Evolutionary conservation across 2,113 vertebrate genomes (phyloP).

Genomic region (Phyllopteryx taeniolatus): DNA sequence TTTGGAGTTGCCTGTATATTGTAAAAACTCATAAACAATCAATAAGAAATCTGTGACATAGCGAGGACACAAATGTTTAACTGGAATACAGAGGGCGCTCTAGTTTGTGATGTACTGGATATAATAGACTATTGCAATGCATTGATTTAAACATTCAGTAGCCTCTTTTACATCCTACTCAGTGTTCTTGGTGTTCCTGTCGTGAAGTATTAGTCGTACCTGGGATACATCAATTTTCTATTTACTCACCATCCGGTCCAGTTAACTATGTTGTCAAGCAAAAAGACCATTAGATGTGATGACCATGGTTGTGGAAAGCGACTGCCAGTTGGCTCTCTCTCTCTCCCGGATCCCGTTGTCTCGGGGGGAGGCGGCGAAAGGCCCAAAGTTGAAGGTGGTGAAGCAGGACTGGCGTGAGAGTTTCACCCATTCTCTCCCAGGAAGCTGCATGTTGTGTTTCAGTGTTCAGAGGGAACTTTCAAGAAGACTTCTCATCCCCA

Average conservation of each 20-base stretch:
- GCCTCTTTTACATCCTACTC: not conserved
- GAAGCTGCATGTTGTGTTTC: not conserved
- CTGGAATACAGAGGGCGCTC: no score
- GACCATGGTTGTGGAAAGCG: not conserved
- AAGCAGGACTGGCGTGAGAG: not conserved
- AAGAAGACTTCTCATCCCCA: constrained; percentile 8
- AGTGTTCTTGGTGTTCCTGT: not conserved
- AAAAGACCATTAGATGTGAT: constrained; percentile 49
- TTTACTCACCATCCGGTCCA: constrained; percentile 40
- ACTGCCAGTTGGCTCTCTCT: constrained; percentile 24
- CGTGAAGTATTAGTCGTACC: constrained; percentile 30
- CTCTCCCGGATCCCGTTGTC: constrained; percentile 15
- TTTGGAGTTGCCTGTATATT: no score
- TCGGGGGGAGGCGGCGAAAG: not conserved
- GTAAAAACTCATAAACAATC: no score
- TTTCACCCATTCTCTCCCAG: not conserved
- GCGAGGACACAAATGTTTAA: no score
- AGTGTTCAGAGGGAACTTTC: constrained; percentile 1
- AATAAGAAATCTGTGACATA: no score
- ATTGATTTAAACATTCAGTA: no score
- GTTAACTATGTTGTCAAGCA: constrained; percentile 37
- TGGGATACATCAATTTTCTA: not conserved
- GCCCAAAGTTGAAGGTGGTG: not conserved
- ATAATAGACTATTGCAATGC: no score
- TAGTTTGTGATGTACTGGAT: no score